phyloP scores from a whole-genome alignment of 2,113 vertebrate genomes.

The Tychaedon coryphoeus region DNA sequence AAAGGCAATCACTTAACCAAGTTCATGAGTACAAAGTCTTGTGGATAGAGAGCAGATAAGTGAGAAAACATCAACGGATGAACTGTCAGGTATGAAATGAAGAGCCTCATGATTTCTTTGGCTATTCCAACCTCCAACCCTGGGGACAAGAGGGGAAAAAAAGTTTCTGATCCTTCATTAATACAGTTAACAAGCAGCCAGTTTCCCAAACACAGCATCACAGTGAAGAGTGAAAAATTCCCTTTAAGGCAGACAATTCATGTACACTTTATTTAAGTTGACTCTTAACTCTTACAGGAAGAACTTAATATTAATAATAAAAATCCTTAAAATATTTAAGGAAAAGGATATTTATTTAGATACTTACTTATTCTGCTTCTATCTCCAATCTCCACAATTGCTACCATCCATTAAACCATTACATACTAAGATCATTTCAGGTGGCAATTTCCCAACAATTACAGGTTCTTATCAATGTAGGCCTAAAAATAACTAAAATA shows the following conservation, averaged over 20 bases:
- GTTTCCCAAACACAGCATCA: not conserved
- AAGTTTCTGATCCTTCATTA: not conserved
- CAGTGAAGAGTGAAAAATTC: not conserved
- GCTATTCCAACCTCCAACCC: not conserved
- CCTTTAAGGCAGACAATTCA: not conserved
- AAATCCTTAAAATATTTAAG: not conserved
- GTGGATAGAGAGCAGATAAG: not conserved
- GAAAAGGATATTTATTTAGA: not conserved
- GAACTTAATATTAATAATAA: not conserved
- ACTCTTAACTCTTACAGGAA: not conserved
- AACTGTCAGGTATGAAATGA: not conserved
- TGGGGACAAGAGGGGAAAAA: not conserved
- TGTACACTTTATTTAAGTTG: not conserved
- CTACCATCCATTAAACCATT: not conserved
- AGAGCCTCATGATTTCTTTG: not conserved
- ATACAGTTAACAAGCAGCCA: not conserved
- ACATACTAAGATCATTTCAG: not conserved
- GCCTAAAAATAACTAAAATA: not conserved
- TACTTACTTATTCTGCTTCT: not conserved
- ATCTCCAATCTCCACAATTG: not conserved
- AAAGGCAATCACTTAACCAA: not conserved
- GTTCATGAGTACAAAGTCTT: not conserved
- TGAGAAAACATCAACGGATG: fast-evolving
- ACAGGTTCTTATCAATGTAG: not conserved
- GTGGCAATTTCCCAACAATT: not conserved